Percentiles rank a stretch among this genome's conserved stretches.
phyloP scores from a whole-genome alignment of 2,888 invertebrate genomes.

The Anthophora plumipes region DNA sequence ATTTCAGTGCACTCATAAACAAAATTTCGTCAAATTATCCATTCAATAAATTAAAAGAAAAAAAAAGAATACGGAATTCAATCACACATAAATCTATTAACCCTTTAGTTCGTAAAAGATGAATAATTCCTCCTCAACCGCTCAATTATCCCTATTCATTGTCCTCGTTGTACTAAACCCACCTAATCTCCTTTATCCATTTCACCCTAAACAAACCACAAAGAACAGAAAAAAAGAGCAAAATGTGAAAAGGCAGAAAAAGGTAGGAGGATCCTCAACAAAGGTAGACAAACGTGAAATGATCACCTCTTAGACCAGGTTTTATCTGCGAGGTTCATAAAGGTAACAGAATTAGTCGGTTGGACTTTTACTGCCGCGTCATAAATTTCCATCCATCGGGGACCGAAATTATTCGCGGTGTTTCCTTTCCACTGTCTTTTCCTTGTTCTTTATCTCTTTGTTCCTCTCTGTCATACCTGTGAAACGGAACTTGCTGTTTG shows the following conservation, averaged over 20 bases:
- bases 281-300: neutral
- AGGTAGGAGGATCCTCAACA: neutral
- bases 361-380: slow-evolving; percentile 33
- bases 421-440: neutral
- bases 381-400: slow-evolving; percentile 44
- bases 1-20: too few species aligned
- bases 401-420: slow-evolving; percentile 25
- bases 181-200: too few species aligned
- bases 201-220: neutral
- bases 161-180: too few species aligned
- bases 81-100: too few species aligned
- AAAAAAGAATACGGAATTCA: too few species aligned
- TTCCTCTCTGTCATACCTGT: slow-evolving; percentile 13
- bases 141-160: neutral
- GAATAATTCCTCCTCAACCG: neutral
- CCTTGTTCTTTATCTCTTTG: slow-evolving; percentile 4
- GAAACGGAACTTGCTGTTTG: slow-evolving; percentile 38
- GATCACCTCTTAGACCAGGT: slow-evolving; percentile 8
- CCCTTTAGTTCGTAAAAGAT: neutral
- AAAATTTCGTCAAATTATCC: too few species aligned
- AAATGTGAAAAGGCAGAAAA: neutral
- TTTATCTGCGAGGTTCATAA: slow-evolving; percentile 36
- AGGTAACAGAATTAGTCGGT: slow-evolving; percentile 44
- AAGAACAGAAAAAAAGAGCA: too few species aligned
- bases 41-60: too few species aligned